Conservation (phyloP, 2,113 vertebrate species). For the rat (Rattus norvegicus) region DNA sequence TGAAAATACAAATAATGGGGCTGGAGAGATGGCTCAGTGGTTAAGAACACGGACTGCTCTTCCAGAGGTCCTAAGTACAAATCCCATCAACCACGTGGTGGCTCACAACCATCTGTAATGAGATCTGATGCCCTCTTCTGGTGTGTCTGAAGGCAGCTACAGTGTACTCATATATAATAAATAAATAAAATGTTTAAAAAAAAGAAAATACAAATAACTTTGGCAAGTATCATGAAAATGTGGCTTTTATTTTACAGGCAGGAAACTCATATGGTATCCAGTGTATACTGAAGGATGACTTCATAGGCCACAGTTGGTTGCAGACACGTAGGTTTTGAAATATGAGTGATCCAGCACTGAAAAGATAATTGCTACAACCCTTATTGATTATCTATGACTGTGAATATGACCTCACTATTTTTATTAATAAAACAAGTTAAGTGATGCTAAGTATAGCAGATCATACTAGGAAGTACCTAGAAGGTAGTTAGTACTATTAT, state of each 20-base stretch:
- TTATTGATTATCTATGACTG: background rate
- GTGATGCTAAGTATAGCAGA: background rate
- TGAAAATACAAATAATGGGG: background rate
- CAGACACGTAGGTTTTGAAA: background rate
- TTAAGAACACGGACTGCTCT: too few relatives aligned
- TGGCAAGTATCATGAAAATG: background rate
- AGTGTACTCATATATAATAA: too few relatives aligned
- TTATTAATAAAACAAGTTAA: background rate
- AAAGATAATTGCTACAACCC: background rate
- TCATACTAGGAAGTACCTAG: background rate
- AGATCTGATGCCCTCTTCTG: too few relatives aligned
- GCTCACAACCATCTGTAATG: too few relatives aligned
- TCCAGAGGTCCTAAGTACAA: too few relatives aligned
- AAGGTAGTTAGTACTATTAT: background rate
- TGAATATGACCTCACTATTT: background rate
- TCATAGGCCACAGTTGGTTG: background rate
- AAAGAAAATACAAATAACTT: background rate
- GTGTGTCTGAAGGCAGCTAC: too few relatives aligned
- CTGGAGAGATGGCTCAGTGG: too few relatives aligned
- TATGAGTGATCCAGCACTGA: background rate
- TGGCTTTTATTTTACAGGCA: background rate
- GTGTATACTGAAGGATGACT: too few relatives aligned
- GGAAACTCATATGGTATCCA: rapidly evolving
- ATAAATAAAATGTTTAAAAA: too few relatives aligned
- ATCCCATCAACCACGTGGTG: too few relatives aligned